Conservation (phyloP, 1,140 invertebrate species). For the Oncopeltus fasciatus region DNA sequence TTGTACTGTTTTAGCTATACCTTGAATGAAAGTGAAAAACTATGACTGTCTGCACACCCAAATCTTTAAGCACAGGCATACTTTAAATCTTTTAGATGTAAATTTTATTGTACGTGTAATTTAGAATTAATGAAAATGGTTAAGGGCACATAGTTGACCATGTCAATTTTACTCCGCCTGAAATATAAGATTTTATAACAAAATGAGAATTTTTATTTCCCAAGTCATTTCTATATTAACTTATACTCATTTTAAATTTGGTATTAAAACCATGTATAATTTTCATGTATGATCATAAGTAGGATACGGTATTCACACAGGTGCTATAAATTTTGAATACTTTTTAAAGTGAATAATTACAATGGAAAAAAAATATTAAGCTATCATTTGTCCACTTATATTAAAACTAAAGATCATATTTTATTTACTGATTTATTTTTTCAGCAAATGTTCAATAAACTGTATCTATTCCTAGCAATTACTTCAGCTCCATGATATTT, state of each 20-base stretch:
- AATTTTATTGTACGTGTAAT: background rate
- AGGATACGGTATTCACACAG: no score
- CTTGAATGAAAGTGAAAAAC: background rate
- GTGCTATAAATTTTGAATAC: no score
- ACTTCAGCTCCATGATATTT: no score
- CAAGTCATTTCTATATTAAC: background rate
- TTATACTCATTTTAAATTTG: background rate
- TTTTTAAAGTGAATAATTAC: no score
- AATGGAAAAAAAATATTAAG: no score
- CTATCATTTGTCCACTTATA: no score
- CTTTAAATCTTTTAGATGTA: background rate
- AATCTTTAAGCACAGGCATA: background rate
- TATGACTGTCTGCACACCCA: background rate
- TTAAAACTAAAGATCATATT: no score
- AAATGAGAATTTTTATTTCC: background rate
- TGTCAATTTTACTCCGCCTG: slow-evolving; percentile 12
- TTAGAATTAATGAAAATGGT: slow-evolving; percentile 4
- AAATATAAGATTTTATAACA: background rate
- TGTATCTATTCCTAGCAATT: no score
- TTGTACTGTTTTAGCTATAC: background rate
- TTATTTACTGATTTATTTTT: no score
- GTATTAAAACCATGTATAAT: background rate
- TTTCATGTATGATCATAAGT: background rate
- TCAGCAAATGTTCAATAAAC: no score
- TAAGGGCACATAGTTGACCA: slow-evolving; percentile 16